Evolutionary conservation across 2,113 vertebrate species (phyloP), one percentile per base, ranked within the genome.

Genomic region (Lophius piscatorius): DNA sequence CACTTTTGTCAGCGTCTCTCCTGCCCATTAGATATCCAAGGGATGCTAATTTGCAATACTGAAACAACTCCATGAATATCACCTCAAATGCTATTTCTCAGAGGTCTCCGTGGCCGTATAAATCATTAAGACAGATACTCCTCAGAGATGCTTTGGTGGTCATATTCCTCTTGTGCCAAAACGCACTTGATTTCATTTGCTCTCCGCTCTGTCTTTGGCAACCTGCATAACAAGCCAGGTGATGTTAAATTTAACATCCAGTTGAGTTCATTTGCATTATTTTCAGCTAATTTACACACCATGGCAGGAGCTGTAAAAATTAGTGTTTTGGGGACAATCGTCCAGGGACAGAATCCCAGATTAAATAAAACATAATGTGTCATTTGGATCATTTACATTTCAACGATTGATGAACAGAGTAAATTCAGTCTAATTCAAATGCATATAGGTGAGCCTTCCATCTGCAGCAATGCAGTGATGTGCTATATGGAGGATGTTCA

Each of bases 121-220:
- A 93, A 91, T 93, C 90, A 92, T 91, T 87, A 90, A 84, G 91
- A 90, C 90, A 90, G 87, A 81, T 85, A 77, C 82, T 92, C 91
- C 90, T 90, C 52, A 16, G 88, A 92, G 91, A 91, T 88, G 76
- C 78, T 24, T 36, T 42, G 72, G 85, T 77, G 80, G 87, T 88
- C 78, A 84, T 63, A 84, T 72, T 80, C 72, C 70, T 87, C 81
- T 78, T 50, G 71, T 59, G 63, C 72, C 79, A 78, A 78, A 84
- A 81, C 41, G 54, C 76, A 75, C 79, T 84, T 81, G 83, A 86
- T 86, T 89, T 82, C 67, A 74, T 83, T 83, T 83, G 58, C 66
- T 81, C 74, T 20, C 8, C 48, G 74, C 62, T 78, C 44, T 22
- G 54, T 68, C 65, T 64, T 50, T 67, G 47, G 70, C 57, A 61